Conservation (phyloP, 2,113 vertebrate genomes). For the Malurus cyaneus region DNA sequence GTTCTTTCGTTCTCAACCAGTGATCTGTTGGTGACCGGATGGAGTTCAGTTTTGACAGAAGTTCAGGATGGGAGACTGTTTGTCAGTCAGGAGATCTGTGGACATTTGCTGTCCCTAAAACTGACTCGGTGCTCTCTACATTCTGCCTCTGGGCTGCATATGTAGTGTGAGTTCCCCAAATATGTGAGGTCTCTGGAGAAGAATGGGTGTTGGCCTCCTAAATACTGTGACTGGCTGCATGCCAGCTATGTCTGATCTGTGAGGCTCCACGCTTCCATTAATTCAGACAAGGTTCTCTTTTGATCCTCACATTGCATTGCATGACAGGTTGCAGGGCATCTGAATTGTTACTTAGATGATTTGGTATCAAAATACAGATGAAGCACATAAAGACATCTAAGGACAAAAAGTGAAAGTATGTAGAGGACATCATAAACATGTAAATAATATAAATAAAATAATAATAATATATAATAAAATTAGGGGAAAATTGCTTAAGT, state of each 20-base stretch:
- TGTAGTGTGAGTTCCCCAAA: not conserved
- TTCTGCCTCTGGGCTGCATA: not conserved
- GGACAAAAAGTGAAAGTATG: not conserved
- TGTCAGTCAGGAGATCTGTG: not conserved
- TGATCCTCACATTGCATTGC: not conserved
- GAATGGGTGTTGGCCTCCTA: not conserved
- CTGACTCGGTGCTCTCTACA: not conserved
- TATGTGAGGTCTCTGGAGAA: not conserved
- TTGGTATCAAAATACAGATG: not conserved
- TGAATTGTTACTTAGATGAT: not conserved
- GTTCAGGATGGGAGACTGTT: not conserved
- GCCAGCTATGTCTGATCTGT: not conserved
- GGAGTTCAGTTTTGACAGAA: not conserved
- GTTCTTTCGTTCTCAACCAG: not conserved
- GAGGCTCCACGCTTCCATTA: not conserved
- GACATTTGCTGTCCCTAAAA: not conserved
- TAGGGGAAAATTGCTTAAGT: not conserved
- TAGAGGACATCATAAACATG: not conserved
- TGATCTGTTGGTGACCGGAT: not conserved
- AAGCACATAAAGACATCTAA: not conserved
- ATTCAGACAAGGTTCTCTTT: not conserved
- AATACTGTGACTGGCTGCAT: not conserved
- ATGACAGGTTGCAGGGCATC: not conserved
- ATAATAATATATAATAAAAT: not conserved
- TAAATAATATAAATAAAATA: too few species aligned